Evolutionary conservation across 2,113 vertebrate genomes (phyloP).

Genomic region (Notothenia coriiceps): DNA sequence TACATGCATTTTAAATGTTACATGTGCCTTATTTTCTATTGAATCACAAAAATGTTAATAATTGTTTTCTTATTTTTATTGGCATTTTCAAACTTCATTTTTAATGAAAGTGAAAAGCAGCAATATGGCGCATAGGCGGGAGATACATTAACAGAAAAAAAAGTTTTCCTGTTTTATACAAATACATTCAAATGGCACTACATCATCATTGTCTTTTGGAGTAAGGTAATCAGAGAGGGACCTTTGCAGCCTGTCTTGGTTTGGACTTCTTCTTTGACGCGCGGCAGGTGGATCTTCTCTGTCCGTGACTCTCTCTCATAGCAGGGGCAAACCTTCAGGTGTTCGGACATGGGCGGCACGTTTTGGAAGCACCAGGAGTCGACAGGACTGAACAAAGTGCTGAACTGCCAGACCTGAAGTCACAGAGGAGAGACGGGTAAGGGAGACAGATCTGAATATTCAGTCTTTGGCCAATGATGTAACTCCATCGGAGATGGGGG

Average conservation of each 20-base stretch:
- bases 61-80: not conserved
- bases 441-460: not conserved
- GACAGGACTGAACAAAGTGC: conserved; percentile 91
- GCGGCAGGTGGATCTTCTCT: conserved; percentile 85
- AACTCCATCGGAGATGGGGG: not conserved
- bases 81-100: not conserved
- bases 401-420: conserved; percentile 91
- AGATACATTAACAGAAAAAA: not conserved
- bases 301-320: conserved; percentile 85
- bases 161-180: not conserved
- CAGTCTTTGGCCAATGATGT: too few relatives aligned
- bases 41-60: not conserved
- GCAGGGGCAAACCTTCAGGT: conserved; percentile 90
- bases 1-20: too few relatives aligned
- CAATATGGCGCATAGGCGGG: not conserved
- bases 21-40: not conserved
- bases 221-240: conserved; percentile 60
- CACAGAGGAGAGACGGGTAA: conserved; percentile 10
- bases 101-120: not conserved
- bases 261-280: conserved; percentile 56
- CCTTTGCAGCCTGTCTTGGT: conserved; percentile 39
- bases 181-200: conserved; percentile 27
- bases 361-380: conserved; percentile 87
- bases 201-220: conserved; percentile 68
- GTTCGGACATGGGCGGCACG: conserved; percentile 86